Percentiles rank a stretch among this genome's conserved stretches.
These are phyloP conservation scores for Drosophila takahashii DNA, from an alignment of 1,140 invertebrate genomes.

Conservation along the genomic window DNA sequence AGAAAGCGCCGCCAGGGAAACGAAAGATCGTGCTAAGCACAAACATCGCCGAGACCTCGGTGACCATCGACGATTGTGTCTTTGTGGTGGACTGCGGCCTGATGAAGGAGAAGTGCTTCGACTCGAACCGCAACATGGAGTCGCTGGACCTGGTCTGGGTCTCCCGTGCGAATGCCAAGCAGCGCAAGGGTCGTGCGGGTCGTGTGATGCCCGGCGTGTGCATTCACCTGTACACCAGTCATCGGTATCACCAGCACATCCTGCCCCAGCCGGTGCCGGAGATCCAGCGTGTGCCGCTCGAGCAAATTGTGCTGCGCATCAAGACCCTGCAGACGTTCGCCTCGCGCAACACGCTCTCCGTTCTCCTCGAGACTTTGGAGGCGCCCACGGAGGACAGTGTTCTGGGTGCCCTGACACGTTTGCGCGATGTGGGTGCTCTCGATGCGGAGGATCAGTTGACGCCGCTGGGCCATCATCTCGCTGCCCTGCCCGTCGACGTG, in stretches of 20 bases:
- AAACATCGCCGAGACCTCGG: constrained; percentile 97
- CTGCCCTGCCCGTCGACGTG: constrained; percentile 96
- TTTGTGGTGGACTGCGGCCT: constrained; percentile 96
- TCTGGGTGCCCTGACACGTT: constrained; percentile 90
- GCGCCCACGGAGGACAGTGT: constrained; percentile 92
- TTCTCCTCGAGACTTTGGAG: constrained; percentile 90
- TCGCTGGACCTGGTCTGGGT: constrained; percentile 92
- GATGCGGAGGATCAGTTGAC: constrained; percentile 92
- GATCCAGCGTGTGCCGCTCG: constrained; percentile 93
- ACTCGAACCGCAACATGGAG: constrained; percentile 94
- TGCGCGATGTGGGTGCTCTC: constrained; percentile 94
- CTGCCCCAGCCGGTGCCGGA: constrained; percentile 91
- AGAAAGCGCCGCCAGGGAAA: constrained; percentile 88
- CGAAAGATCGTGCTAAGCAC: constrained; percentile 96
- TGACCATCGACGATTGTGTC: constrained; percentile 97
- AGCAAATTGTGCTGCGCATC: constrained; percentile 94
- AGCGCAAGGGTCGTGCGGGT: constrained; percentile 94
- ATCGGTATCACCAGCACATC: constrained; percentile 88
- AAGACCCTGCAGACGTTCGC: constrained; percentile 92
- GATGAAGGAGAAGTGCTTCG: constrained; percentile 95
- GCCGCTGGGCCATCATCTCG: constrained; percentile 94
- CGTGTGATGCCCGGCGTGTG: constrained; percentile 94
- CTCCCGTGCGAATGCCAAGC: constrained; percentile 91
- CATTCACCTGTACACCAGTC: constrained; percentile 92
- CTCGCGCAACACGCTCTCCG: constrained; percentile 88